phyloP scores from a whole-genome alignment of 2,888 invertebrate species.

The Parapristionchus giblindavisi region DNA sequence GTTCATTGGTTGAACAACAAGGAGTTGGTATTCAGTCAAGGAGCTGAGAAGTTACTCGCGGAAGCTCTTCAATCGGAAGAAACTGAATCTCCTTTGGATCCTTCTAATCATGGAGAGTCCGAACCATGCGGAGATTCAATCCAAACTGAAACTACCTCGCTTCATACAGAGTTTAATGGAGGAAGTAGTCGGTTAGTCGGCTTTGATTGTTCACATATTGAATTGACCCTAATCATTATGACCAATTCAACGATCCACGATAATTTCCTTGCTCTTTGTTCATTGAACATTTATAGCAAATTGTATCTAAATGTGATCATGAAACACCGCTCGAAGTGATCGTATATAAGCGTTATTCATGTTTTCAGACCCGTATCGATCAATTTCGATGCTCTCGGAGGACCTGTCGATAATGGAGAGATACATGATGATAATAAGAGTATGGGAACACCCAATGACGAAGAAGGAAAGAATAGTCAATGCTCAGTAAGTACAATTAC shows the following conservation, averaged over 20 bases:
- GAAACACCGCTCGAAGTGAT: not conserved
- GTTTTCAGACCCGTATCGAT: constrained; percentile 17
- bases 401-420: not conserved
- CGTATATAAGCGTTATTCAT: not conserved
- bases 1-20: constrained; percentile 99
- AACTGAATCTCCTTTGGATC: too few relatives aligned
- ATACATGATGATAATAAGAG: constrained; percentile 17
- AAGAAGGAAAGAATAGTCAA: constrained; percentile 11
- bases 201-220: too few relatives aligned
- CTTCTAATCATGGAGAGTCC: too few relatives aligned
- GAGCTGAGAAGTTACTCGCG: constrained; percentile 87
- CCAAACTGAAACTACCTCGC: too few relatives aligned
- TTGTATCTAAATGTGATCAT: not conserved
- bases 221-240: too few relatives aligned
- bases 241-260: too few relatives aligned
- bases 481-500: constrained; percentile 12
- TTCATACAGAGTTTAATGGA: too few relatives aligned
- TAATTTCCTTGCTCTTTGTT: too few relatives aligned
- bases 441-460: not conserved
- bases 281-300: too few relatives aligned
- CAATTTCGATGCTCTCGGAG: constrained; percentile 22
- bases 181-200: too few relatives aligned
- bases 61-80: constrained; percentile 64
- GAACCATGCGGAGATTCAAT: too few relatives aligned
- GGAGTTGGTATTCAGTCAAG: constrained; percentile 96